Evolutionary conservation across 2,113 vertebrate genomes (phyloP), one percentile per base, ranked within the genome.

Genomic region (Heterotis niloticus): DNA sequence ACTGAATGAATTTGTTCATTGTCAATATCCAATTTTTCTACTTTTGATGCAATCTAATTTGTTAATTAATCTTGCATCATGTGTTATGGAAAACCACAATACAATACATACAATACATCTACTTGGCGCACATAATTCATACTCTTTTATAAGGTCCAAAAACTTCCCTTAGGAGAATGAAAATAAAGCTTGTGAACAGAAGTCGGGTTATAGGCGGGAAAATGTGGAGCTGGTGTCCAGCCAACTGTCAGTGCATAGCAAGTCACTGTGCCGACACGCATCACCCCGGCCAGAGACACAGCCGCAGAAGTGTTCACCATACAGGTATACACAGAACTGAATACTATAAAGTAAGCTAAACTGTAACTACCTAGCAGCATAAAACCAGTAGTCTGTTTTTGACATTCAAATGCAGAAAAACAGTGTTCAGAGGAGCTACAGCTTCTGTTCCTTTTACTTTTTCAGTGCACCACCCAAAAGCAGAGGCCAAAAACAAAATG

Each of bases 401-500:
- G 34, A 44, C 34, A 44, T 44, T 44, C 34, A 44, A 44, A 44
- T 7, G 7, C 34, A 44, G 34, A 4, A 7, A 44, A 44, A 44
- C 34, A n/a, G n/a, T 44, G 34, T 44, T 44, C 34, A 44, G 7
- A 44, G 34, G 34, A 4, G 34, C 34, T 44, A 2, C 34, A 44
- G 34, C 34, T 44, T 44, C 34, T 44, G 2, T 44, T 44, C 34
- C 34, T 7, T 44, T 44, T 44, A 4, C 2, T 13, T 62, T 62
- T 62, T 62, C 10, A 16, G 59, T 62, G 13, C 13, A 62, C 13
- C 76, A 79, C 71, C 76, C 73, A 51, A 74, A 84, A 87, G 75
- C 83, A 80, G 79, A 13, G 10, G 65, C 81, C 64, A 79, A n/a
- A 26, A 72, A 23, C 60, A 44, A 20, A 10, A 24, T 29, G 17